Evolutionary conservation across 2,888 invertebrate species (phyloP).

Genomic region (Sinelater perroti): DNA sequence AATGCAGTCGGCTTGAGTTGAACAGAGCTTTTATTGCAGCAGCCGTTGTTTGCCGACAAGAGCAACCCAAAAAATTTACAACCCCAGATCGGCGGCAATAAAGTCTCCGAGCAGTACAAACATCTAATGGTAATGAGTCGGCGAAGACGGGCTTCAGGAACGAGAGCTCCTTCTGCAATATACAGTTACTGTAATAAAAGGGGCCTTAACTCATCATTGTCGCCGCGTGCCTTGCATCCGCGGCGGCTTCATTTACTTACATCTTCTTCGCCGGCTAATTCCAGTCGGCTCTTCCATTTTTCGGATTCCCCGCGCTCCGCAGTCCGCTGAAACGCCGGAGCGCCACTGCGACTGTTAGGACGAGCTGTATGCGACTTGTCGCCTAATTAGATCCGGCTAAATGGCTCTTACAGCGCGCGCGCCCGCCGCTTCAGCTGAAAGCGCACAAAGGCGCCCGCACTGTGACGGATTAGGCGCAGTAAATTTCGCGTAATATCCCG

Average conservation of each 20-base stretch:
- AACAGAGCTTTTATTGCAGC: too few relatives aligned
- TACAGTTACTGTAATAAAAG: slow-evolving; percentile 32
- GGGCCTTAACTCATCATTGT: slow-evolving; percentile 27
- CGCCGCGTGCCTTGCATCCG: slow-evolving; percentile 27
- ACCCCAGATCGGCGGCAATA: too few relatives aligned
- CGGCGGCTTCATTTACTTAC: slow-evolving; percentile 21
- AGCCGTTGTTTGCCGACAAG: too few relatives aligned
- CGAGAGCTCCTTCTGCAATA: slow-evolving; percentile 18
- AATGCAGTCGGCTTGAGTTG: too few relatives aligned
- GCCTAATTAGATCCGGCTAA: not conserved
- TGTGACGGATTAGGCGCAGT: not conserved
- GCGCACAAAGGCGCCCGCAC: too few relatives aligned
- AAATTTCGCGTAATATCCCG: not conserved
- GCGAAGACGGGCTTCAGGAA: slow-evolving; percentile 19
- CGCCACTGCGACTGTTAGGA: too few relatives aligned
- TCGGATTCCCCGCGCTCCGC: too few relatives aligned
- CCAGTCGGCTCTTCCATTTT: not conserved
- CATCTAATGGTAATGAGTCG: slow-evolving; percentile 23
- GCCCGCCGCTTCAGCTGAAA: too few relatives aligned
- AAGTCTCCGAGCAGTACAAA: slow-evolving; percentile 9
- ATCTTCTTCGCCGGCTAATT: slow-evolving; percentile 14
- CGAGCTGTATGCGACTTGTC: too few relatives aligned
- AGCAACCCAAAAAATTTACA: too few relatives aligned
- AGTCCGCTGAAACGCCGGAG: too few relatives aligned
- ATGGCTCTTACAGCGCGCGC: too few relatives aligned